Percentiles rank a stretch among this genome's conserved stretches.
These are phyloP conservation scores for Nycticryphes semicollaris DNA, from an alignment of 2,113 vertebrate species.

Conservation along the genomic window DNA sequence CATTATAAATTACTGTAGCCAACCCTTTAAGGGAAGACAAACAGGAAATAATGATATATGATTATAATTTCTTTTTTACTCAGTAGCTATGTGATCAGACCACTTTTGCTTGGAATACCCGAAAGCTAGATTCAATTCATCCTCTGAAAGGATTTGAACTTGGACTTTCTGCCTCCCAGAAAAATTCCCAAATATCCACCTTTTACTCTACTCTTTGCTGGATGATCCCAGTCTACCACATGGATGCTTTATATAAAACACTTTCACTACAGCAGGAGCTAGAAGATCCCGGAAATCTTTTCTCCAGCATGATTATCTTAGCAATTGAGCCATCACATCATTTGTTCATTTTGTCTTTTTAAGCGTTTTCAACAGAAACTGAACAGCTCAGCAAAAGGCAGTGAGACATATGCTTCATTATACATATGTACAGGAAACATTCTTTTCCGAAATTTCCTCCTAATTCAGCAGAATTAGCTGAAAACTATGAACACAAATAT, in stretches of 20 bases:
- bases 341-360: neutral
- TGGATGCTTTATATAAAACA: neutral
- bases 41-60: neutral
- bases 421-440: neutral
- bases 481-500: neutral
- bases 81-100: neutral
- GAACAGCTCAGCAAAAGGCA: neutral
- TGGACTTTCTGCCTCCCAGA: neutral
- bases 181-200: neutral
- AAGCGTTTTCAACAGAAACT: neutral
- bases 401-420: neutral
- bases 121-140: neutral
- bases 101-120: neutral
- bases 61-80: neutral
- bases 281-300: neutral
- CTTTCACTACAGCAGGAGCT: neutral
- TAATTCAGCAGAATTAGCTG: neutral
- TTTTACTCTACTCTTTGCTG: neutral
- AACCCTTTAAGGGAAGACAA: neutral
- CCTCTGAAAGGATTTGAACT: neutral
- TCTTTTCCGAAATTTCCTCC: neutral
- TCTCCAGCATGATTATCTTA: neutral
- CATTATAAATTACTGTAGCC: neutral
- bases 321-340: neutral
- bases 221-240: neutral